These are phyloP conservation scores for Chelonia mydas DNA, from an alignment of 2,797 vertebrate species.

Conservation along the genomic window DNA sequence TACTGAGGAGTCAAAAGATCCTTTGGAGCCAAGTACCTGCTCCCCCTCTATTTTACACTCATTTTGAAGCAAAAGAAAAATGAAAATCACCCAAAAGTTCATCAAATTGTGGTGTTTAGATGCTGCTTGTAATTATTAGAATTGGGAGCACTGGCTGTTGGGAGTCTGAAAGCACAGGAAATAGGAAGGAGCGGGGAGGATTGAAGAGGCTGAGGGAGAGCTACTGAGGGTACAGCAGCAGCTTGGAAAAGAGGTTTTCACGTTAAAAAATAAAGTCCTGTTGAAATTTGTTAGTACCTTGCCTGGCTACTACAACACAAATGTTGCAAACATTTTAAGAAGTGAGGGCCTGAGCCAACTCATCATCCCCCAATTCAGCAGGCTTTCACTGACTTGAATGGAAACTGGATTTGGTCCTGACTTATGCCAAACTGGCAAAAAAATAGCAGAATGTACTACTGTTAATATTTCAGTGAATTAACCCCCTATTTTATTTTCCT, in stretches of 20 bases:
- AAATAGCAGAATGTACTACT: not conserved
- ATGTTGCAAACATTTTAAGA: not conserved
- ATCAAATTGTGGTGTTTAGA: not conserved
- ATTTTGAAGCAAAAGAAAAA: not conserved
- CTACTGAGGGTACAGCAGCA: no score
- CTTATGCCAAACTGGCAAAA: conserved; percentile 13
- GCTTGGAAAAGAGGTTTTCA: no score
- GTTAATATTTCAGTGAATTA: not conserved
- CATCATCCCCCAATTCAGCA: not conserved
- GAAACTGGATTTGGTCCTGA: not conserved
- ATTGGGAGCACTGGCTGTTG: no score
- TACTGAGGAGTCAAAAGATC: not conserved
- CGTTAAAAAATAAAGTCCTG: no score
- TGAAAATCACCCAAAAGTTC: not conserved
- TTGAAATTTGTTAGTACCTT: no score
- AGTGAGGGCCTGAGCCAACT: not conserved
- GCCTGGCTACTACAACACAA: no score
- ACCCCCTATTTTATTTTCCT: not conserved
- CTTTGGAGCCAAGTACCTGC: not conserved
- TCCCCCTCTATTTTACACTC: not conserved
- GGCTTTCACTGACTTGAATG: not conserved
- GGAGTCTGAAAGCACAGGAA: no score
- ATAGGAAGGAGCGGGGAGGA: no score
- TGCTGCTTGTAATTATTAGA: no score
- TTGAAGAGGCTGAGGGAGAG: no score